Evolutionary conservation across 2,888 invertebrate genomes (phyloP).

Genomic region (Metopia argyrocephala): DNA sequence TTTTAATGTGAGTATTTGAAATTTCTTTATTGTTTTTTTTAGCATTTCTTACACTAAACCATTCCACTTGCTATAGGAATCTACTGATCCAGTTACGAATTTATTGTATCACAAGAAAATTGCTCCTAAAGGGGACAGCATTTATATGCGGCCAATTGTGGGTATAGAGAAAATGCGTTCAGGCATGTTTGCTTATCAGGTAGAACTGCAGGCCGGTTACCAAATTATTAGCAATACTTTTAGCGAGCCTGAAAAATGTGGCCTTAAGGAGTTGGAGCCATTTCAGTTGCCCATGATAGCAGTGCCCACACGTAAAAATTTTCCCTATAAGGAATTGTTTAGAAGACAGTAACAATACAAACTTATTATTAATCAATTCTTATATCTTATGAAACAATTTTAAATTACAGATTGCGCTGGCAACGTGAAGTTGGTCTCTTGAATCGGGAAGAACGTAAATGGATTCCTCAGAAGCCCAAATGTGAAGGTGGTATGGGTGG

Average conservation of each 20-base stretch:
- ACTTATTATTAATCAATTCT: not conserved
- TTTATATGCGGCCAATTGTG: constrained; percentile 80
- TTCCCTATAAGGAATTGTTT: constrained; percentile 82
- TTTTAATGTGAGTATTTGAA: constrained; percentile 78
- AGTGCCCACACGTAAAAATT: constrained; percentile 80
- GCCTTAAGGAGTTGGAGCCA: constrained; percentile 81
- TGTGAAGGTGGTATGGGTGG: constrained; percentile 80
- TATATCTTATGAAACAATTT: not conserved
- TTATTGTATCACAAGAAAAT: constrained; percentile 81
- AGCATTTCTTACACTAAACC: not conserved
- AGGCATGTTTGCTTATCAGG: constrained; percentile 82
- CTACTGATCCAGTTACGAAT: constrained; percentile 80
- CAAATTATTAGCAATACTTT: constrained; percentile 82
- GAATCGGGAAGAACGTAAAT: constrained; percentile 79
- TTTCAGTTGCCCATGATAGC: constrained; percentile 81
- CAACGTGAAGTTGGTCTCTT: constrained; percentile 82
- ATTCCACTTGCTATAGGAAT: constrained; percentile 76
- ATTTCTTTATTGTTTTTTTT: not conserved
- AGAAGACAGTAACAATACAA: constrained; percentile 72
- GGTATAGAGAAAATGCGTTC: constrained; percentile 81
- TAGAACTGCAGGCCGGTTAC: constrained; percentile 82
- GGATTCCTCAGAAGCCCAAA: constrained; percentile 81
- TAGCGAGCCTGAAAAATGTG: constrained; percentile 83
- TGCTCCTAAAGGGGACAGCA: constrained; percentile 80
- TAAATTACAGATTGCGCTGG: constrained; percentile 80